Conservation (phyloP, 1,140 invertebrate genomes). For the Ditylenchus dipsaci region DNA sequence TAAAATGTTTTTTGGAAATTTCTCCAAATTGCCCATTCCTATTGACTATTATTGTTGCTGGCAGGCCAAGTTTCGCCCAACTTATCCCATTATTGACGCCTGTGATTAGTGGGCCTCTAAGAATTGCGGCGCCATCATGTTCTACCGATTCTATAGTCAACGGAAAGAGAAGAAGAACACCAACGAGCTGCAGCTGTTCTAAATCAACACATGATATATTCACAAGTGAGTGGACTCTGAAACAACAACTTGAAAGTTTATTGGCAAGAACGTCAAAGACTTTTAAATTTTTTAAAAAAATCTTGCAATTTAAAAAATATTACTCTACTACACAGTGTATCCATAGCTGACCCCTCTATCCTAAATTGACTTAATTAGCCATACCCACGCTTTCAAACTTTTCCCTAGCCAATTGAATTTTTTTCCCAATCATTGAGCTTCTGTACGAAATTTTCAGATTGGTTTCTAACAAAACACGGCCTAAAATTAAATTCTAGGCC, state of each 20-base stretch:
- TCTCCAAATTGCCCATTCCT: slow-evolving; percentile 1
- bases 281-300: neutral
- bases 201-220: slow-evolving; percentile 16
- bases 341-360: too few species aligned
- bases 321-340: too few species aligned
- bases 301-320: neutral
- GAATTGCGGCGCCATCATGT: too few species aligned
- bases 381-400: neutral
- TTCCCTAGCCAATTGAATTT: too few species aligned
- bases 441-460: too few species aligned
- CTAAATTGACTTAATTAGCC: neutral
- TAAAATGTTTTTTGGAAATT: neutral
- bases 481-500: too few species aligned
- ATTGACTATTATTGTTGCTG: neutral
- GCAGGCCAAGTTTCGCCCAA: neutral
- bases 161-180: slow-evolving; percentile 1
- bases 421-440: too few species aligned
- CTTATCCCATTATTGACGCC: neutral
- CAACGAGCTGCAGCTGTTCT: neutral
- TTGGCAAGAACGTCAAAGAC: neutral
- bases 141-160: slow-evolving; percentile 23
- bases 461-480: too few species aligned
- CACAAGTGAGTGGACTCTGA: slow-evolving; percentile 6
- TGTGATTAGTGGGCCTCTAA: neutral
- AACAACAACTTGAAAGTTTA: neutral